Percentiles rank a stretch among this genome's conserved stretches.
phyloP scores from a whole-genome alignment of 2,797 vertebrate genomes.

The Hypotaenidia philippensis region DNA sequence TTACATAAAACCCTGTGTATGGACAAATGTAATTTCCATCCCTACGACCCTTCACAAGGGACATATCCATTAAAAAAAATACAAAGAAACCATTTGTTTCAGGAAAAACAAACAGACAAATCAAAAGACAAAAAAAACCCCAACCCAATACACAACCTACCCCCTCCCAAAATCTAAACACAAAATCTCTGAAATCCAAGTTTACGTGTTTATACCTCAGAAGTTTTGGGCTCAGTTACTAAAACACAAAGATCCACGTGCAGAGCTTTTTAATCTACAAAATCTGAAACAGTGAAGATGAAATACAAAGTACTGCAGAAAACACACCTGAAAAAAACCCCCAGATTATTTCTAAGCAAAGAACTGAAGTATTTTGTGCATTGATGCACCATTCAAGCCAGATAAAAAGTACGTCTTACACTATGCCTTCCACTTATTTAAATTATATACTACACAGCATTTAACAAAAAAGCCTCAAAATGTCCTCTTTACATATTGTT shows the following conservation, averaged over 20 bases:
- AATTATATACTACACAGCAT: neutral
- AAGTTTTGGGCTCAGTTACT: neutral
- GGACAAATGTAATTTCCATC: neutral
- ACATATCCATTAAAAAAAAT: neutral
- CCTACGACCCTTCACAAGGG: neutral
- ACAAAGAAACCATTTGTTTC: neutral
- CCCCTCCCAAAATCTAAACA: neutral
- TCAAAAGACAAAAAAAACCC: neutral
- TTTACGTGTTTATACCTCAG: neutral
- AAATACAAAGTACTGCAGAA: neutral
- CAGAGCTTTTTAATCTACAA: neutral
- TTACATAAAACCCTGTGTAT: accelerated
- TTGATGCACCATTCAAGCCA: neutral
- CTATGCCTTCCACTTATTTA: neutral
- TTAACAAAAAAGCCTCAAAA: neutral
- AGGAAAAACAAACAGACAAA: neutral
- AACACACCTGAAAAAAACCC: neutral
- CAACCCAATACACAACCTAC: no score
- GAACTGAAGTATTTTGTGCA: neutral
- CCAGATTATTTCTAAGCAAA: neutral
- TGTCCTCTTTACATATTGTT: neutral
- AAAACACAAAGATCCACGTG: neutral
- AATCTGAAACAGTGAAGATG: no score
- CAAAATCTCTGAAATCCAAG: neutral
- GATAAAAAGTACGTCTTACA: neutral